Evolutionary conservation across 2,797 vertebrate genomes (phyloP).

Genomic region (Sebastes taczanowskii): DNA sequence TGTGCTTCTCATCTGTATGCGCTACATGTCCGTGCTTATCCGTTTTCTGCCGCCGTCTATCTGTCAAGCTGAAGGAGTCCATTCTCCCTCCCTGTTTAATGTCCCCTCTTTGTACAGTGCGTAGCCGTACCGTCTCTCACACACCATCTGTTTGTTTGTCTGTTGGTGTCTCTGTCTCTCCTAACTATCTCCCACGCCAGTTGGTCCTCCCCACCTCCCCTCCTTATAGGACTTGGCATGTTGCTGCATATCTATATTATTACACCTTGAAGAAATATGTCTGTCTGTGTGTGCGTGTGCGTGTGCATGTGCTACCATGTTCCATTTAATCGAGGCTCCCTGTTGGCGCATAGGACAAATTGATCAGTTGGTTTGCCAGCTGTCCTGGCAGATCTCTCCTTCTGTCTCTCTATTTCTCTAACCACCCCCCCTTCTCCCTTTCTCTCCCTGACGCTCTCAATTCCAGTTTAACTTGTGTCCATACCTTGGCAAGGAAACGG

Average conservation of each 20-base stretch:
- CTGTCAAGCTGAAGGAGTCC: slow-evolving; percentile 27
- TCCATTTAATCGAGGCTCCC: slow-evolving; percentile 66
- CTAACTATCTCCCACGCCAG: slow-evolving; percentile 21
- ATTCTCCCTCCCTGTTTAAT: slow-evolving; percentile 17
- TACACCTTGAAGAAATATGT: slow-evolving; percentile 44
- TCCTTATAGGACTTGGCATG: slow-evolving; percentile 29
- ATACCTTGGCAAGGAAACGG: slow-evolving; percentile 24
- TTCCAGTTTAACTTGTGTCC: slow-evolving; percentile 26
- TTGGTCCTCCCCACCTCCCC: background rate
- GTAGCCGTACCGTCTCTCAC: slow-evolving; percentile 20
- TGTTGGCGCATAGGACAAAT: slow-evolving; percentile 68
- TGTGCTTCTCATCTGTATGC: slow-evolving; percentile 41
- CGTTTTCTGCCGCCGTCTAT: slow-evolving; percentile 26
- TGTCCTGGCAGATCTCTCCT: slow-evolving; percentile 69
- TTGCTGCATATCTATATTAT: slow-evolving; percentile 54
- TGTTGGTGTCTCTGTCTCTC: slow-evolving; percentile 8
- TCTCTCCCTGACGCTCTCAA: background rate
- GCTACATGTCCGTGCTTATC: slow-evolving; percentile 1
- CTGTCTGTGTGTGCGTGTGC: background rate
- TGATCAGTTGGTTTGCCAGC: slow-evolving; percentile 73
- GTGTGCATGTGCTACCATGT: slow-evolving; percentile 36
- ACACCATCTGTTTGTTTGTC: slow-evolving; percentile 45
- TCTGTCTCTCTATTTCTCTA: slow-evolving; percentile 50
- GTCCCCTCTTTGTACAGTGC: slow-evolving; percentile 29
- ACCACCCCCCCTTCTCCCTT: background rate